Base-by-base conservation (phyloP, 2,113 vertebrate genomes). In the Sinocyclocheilus maitianheensis region DNA sequence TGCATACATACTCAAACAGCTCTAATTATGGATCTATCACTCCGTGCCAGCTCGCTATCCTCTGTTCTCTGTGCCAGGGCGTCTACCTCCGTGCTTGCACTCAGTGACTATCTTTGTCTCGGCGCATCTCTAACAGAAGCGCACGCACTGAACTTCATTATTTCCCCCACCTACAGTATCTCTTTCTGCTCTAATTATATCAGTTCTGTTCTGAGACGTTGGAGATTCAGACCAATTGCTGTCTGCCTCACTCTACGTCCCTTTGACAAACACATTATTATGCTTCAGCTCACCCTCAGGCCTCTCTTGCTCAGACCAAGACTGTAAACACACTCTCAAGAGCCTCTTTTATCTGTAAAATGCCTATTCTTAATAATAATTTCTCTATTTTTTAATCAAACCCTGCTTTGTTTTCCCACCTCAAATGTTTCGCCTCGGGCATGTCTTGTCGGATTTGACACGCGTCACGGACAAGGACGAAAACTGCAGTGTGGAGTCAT, bases 1-100 rank as follows among this genome's bases (percentile, higher is more conserved):
- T 60, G 53, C 81, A 79, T 65, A 84, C 71, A 58, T 77, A 86
- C 74, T 60, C 84, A 72, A 55, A 72, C 77, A 72, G 82, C 87
- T 91, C 91, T 94, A 94, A 94, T 93, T 94, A 93, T 87, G 89
- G 85, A 58, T 84, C 69, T 89, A 86, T 89, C 81, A 87, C 79
- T 88, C 76, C 46, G 58, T 88, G 87, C 87, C 87, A 88, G 58
- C 85, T 81, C 65, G 6, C 65, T 72, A 53, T 48, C 63, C 65
- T 83, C 81, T 53, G 86, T 37, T 88, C 81, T 65, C 26, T 60
- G 72, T 86, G 85, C 87, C 85, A 86, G 69, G 85, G 69, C 60
- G 51, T 85, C 84, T 74, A 30, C 83, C 13, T 80, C 46, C 60
- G 48, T 81, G 84, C 91, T 91, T 4, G 51, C 78, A 16, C 65